A percentile compares a stretch with the other conserved stretches of the same genome.
Evolutionary conservation across 2,888 invertebrate genomes (phyloP).

Genomic region (Cantharis flavilabris): DNA sequence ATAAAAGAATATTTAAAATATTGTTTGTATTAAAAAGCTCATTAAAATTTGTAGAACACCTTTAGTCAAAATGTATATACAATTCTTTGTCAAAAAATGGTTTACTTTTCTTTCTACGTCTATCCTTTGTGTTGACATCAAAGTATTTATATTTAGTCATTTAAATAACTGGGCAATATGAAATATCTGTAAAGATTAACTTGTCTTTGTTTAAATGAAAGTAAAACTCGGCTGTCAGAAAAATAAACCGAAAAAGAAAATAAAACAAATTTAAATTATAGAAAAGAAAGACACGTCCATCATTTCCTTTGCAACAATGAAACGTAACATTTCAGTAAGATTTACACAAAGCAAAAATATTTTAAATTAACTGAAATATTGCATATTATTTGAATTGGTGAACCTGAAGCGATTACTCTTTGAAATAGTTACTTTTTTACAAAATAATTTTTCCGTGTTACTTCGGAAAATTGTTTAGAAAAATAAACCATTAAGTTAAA

Average conservation of each 20-base stretch:
- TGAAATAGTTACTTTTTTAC: neutral
- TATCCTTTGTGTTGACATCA: neutral
- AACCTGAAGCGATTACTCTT: neutral
- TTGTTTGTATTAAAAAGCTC: neutral
- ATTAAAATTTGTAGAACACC: neutral
- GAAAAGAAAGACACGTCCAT: neutral
- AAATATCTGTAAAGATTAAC: neutral
- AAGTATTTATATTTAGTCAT: neutral
- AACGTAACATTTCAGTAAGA: neutral
- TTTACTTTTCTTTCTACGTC: neutral
- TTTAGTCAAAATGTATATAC: neutral
- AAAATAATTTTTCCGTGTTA: neutral
- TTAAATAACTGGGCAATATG: neutral
- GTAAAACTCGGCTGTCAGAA: neutral
- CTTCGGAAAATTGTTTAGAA: neutral
- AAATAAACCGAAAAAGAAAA: neutral
- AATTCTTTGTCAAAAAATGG: neutral
- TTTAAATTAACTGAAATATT: neutral
- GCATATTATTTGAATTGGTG: neutral
- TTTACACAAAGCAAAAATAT: neutral
- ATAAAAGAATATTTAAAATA: neutral
- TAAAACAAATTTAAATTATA: neutral
- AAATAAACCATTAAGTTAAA: neutral
- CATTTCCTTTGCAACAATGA: neutral
- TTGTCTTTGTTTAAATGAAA: neutral